phyloP scores from a whole-genome alignment of 2,113 vertebrate genomes.

The Sinocyclocheilus anshuiensis region DNA sequence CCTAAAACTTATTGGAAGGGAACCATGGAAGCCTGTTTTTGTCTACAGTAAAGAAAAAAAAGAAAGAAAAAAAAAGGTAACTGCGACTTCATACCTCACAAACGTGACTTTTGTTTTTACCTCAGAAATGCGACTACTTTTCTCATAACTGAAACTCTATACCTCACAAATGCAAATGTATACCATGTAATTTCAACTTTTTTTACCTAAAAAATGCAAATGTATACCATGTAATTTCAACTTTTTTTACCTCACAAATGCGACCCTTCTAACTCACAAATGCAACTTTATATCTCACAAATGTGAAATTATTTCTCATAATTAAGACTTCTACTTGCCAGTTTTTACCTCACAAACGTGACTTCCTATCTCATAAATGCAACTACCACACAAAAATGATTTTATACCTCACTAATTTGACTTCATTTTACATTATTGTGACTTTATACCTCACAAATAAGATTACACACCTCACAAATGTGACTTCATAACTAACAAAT shows the following conservation, averaged over 20 bases:
- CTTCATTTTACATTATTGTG: not conserved
- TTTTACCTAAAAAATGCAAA: not conserved
- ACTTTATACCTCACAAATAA: not conserved
- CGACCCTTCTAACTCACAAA: not conserved
- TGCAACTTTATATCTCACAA: not conserved
- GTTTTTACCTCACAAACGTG: not conserved
- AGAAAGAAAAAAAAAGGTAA: not conserved
- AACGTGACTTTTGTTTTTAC: not conserved
- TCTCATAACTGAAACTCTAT: not conserved
- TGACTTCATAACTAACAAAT: not conserved
- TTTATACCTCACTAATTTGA: not conserved
- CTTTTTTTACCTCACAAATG: not conserved
- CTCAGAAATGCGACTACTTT: not conserved
- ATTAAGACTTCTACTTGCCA: not conserved
- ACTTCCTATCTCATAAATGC: not conserved
- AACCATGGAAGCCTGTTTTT: not conserved
- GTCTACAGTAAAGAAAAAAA: not conserved
- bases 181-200: too few relatives aligned
- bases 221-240: not conserved
- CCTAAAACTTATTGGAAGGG: not conserved
- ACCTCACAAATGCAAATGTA: too few relatives aligned
- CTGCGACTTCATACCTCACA: not conserved
- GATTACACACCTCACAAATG: not conserved
- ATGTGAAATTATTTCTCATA: not conserved
- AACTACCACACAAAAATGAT: not conserved